A percentile compares a stretch with the other conserved stretches of the same genome.
These are phyloP conservation scores for Olivierus martensii DNA, from an alignment of 1,140 invertebrate genomes.

Conservation along the genomic window DNA sequence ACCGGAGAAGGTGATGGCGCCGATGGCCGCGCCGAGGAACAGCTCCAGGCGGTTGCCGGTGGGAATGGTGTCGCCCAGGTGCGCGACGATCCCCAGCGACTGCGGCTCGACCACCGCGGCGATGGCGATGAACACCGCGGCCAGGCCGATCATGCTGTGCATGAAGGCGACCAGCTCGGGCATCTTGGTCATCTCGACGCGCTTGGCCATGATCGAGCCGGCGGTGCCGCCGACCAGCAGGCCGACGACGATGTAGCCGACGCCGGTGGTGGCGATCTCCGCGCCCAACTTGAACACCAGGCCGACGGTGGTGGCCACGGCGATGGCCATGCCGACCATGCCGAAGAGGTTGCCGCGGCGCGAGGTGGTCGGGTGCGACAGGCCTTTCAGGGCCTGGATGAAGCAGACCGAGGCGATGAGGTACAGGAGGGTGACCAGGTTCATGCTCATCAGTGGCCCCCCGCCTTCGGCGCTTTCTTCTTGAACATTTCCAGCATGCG, in stretches of 20 bases:
- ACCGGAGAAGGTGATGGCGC: conserved; percentile 77
- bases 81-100: too few species aligned
- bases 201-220: conserved; percentile 57
- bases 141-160: conserved; percentile 74
- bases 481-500: conserved; percentile 89
- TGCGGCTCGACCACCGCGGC: conserved; percentile 70
- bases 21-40: conserved; percentile 80
- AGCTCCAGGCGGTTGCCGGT: conserved; percentile 72
- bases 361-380: conserved; percentile 63
- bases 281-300: conserved; percentile 44
- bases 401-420: conserved; percentile 71
- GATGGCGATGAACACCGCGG: conserved; percentile 71
- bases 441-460: too few species aligned
- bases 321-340: conserved; percentile 65
- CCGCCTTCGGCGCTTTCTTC: too few species aligned
- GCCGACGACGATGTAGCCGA: too few species aligned
- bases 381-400: conserved; percentile 68
- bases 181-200: conserved; percentile 73
- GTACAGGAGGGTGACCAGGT: conserved; percentile 67
- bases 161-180: conserved; percentile 82
- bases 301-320: conserved; percentile 61
- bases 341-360: conserved; percentile 69
- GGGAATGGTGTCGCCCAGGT: conserved; percentile 66
- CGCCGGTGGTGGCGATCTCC: conserved; percentile 58
- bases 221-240: conserved; percentile 43